A percentile compares a stretch with the other conserved stretches of the same genome.
These are phyloP conservation scores for Paratilapia polleni DNA, from an alignment of 2,113 vertebrate species.

Conservation along the genomic window DNA sequence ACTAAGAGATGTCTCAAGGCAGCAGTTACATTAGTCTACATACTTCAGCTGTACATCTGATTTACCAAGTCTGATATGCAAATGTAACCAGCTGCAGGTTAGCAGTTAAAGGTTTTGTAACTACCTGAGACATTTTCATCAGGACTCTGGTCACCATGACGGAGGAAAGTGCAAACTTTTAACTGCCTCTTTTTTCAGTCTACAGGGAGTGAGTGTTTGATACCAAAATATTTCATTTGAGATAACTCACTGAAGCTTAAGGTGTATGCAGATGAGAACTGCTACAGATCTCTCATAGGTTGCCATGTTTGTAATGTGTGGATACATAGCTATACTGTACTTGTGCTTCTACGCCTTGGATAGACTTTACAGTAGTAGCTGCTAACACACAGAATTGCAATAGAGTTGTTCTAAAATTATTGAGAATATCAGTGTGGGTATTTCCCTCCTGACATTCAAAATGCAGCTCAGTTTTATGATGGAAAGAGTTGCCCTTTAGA, in stretches of 20 bases:
- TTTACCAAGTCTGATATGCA: slow-evolving; percentile 42
- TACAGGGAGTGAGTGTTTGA: neutral
- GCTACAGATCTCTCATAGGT: neutral
- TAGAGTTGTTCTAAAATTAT: neutral
- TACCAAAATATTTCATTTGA: neutral
- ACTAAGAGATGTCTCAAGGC: slow-evolving; percentile 31
- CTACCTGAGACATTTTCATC: slow-evolving; percentile 31
- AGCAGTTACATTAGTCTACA: slow-evolving; percentile 40
- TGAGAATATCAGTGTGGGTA: neutral
- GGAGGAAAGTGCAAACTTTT: slow-evolving; percentile 3
- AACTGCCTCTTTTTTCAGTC: neutral
- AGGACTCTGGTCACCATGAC: neutral
- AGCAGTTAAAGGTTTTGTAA: slow-evolving; percentile 3
- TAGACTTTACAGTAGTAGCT: neutral
- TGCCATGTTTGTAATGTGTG: neutral
- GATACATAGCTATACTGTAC: neutral
- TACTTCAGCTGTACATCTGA: slow-evolving; percentile 34
- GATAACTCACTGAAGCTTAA: neutral
- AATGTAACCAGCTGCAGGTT: slow-evolving; percentile 30
- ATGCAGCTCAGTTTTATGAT: slow-evolving; percentile 33
- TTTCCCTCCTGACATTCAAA: slow-evolving; percentile 37
- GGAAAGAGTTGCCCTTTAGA: slow-evolving; percentile 36
- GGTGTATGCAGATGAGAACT: neutral
- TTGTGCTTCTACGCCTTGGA: neutral
- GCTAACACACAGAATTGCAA: neutral